phyloP scores from a whole-genome alignment of 2,888 invertebrate species.

The Pseudeuparius sepicola region DNA sequence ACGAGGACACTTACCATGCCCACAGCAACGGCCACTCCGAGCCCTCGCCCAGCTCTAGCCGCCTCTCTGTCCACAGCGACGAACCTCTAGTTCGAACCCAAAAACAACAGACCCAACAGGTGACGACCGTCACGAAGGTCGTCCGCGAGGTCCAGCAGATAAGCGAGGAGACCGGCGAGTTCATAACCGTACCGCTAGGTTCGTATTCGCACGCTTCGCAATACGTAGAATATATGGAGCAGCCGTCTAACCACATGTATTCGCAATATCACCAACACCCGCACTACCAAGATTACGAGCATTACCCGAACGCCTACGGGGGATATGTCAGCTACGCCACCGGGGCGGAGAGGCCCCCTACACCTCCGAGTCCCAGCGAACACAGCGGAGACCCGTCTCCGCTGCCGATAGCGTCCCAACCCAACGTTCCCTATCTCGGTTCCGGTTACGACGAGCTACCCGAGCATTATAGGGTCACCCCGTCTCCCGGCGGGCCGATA shows the following conservation, averaged over 20 bases:
- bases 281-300: slow-evolving; percentile 49
- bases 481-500: slow-evolving; percentile 50
- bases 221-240: slow-evolving; percentile 42
- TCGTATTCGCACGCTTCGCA: slow-evolving; percentile 38
- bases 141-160: slow-evolving; percentile 53
- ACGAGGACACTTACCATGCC: slow-evolving; percentile 36
- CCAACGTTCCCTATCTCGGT: slow-evolving; percentile 46
- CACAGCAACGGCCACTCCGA: slow-evolving; percentile 58
- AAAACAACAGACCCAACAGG: slow-evolving; percentile 60
- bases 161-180: slow-evolving; percentile 46
- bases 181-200: slow-evolving; percentile 43
- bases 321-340: slow-evolving; percentile 40
- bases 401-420: slow-evolving; percentile 39
- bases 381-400: slow-evolving; percentile 47
- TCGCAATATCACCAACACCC: slow-evolving; percentile 42
- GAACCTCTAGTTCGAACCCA: slow-evolving; percentile 50
- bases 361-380: slow-evolving; percentile 48
- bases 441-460: slow-evolving; percentile 59
- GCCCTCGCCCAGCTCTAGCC: slow-evolving; percentile 51
- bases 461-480: slow-evolving; percentile 52
- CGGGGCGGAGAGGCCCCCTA: slow-evolving; percentile 41
- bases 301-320: slow-evolving; percentile 44
- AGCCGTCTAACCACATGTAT: slow-evolving; percentile 40
- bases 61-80: slow-evolving; percentile 43
- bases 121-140: slow-evolving; percentile 61